Evolutionary conservation across 1,140 invertebrate species (phyloP).

Genomic region (Melanaphis sacchari): DNA sequence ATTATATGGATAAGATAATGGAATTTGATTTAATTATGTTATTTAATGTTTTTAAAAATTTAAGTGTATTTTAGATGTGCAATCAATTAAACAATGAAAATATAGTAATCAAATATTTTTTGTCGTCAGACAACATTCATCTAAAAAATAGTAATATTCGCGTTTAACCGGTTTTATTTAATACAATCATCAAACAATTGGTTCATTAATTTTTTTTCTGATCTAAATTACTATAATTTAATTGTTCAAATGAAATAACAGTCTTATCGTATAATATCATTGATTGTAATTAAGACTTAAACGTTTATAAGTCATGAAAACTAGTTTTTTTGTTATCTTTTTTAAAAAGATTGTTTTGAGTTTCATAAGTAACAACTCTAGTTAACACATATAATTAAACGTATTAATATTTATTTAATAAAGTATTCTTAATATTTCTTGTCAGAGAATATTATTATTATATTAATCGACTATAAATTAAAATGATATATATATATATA

Average conservation of each 20-base stretch:
- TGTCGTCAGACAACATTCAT: background rate
- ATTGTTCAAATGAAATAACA: background rate
- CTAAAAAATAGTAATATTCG: constrained; percentile 8
- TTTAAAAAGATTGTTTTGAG: background rate
- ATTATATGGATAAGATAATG: no score
- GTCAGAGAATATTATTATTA: background rate
- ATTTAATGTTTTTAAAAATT: background rate
- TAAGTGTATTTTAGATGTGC: background rate
- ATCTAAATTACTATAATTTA: background rate
- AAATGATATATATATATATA: background rate
- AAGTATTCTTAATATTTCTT: background rate
- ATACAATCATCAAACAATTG: constrained; percentile 19
- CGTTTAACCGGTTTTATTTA: constrained; percentile 13
- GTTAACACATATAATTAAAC: background rate
- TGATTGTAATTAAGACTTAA: background rate
- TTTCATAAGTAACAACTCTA: background rate
- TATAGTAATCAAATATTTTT: constrained; percentile 9
- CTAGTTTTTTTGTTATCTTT: background rate
- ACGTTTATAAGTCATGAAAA: background rate
- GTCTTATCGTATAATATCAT: background rate
- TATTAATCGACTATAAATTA: background rate
- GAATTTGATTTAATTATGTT: no score
- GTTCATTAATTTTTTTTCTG: background rate
- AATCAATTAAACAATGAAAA: background rate
- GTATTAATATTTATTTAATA: background rate